Percentiles rank a stretch among this genome's conserved stretches.
Conservation (phyloP, 2,113 vertebrate species). For the Actenoides hombroni region DNA sequence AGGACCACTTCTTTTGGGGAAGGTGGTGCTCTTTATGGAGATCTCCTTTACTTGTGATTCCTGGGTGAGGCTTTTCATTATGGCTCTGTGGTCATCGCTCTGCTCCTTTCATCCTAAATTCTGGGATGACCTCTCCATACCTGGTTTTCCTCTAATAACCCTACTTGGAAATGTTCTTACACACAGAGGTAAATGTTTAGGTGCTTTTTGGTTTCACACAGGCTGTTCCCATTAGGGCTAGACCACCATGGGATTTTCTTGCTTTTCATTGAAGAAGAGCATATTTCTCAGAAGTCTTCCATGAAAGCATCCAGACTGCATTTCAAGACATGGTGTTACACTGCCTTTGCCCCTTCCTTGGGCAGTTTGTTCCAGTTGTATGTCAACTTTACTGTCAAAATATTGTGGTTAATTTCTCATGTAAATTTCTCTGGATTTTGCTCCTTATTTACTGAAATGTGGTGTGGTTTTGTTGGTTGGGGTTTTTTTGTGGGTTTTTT, state of each 20-base stretch:
- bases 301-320: not conserved
- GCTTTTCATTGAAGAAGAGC: not conserved
- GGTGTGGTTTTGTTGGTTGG: too few relatives aligned
- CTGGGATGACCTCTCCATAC: not conserved
- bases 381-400: not conserved
- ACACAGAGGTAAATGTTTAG: not conserved
- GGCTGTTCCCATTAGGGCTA: not conserved
- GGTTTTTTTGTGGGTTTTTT: not conserved
- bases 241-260: not conserved
- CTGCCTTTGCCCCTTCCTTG: not conserved
- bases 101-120: not conserved
- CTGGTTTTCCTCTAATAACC: not conserved
- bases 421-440: not conserved
- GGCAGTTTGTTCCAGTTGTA: not conserved
- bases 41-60: not conserved
- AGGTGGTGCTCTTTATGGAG: not conserved
- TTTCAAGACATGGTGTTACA: not conserved
- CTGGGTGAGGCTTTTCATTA: not conserved
- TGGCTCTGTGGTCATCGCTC: not conserved
- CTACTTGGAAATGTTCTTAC: not conserved
- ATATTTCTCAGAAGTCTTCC: not conserved
- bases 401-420: not conserved
- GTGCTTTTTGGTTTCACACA: not conserved
- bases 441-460: not conserved
- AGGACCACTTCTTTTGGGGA: too few relatives aligned